A percentile compares a stretch with the other conserved stretches of the same genome.
Evolutionary conservation across 1,140 invertebrate genomes (phyloP).

Genomic region (Chironomus striatipennis): DNA sequence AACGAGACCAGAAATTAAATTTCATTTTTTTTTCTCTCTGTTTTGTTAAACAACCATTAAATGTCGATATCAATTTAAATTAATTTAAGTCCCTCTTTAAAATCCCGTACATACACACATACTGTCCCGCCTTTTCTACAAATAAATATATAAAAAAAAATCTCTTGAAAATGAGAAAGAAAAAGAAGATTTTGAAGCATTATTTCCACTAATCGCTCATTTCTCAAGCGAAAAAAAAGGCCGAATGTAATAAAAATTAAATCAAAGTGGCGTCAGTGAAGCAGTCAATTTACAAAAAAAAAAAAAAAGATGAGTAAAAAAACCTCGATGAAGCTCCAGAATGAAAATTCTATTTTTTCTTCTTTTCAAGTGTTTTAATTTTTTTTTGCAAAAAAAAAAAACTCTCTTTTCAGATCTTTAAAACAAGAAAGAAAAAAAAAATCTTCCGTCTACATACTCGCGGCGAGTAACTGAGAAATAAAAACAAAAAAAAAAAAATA

Average conservation of each 20-base stretch:
- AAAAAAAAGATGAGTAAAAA: neutral
- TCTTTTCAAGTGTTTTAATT: neutral
- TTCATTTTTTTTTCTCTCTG: no score
- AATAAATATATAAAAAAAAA: neutral
- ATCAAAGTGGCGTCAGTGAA: conserved; percentile 22
- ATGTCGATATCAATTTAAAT: conserved; percentile 14
- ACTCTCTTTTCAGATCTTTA: neutral
- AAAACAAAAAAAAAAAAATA: neutral
- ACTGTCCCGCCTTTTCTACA: neutral
- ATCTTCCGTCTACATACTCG: neutral
- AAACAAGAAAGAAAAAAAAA: neutral
- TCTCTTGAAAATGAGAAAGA: neutral
- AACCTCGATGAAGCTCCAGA: neutral
- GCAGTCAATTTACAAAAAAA: conserved; percentile 4
- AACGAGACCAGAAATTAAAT: no score
- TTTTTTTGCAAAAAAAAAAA: neutral
- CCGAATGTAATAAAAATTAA: conserved; percentile 21
- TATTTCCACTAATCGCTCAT: conserved; percentile 17
- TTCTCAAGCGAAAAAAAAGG: conserved; percentile 18
- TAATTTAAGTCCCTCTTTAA: neutral
- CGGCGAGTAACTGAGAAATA: neutral
- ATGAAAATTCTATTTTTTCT: conserved; percentile 14
- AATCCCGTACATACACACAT: neutral
- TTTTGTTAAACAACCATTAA: conserved; percentile 11
- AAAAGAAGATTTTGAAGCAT: neutral